phyloP scores from a whole-genome alignment of 2,888 invertebrate genomes.

The Ophioninae sp. region DNA sequence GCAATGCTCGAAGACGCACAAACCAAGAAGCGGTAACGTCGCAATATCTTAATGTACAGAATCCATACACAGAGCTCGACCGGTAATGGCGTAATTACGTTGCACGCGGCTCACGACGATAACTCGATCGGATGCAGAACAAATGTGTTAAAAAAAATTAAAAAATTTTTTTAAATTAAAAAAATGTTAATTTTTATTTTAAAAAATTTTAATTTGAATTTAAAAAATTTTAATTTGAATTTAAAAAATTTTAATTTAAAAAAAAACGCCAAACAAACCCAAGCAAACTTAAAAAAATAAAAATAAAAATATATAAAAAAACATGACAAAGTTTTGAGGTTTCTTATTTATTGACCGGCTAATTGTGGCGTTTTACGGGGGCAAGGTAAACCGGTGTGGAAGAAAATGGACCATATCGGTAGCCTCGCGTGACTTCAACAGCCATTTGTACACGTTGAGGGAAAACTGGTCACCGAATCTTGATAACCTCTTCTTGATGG shows the following conservation, averaged over 20 bases:
- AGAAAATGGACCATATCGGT: not conserved
- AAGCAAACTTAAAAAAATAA: too few relatives aligned
- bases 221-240: too few relatives aligned
- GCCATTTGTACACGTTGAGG: not conserved
- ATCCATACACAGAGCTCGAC: conserved; percentile 41
- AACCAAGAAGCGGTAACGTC: conserved; percentile 61
- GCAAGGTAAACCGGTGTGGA: conserved; percentile 42
- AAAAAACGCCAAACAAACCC: conserved; percentile 1
- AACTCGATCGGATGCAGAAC: conserved; percentile 65
- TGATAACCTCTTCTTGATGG: not conserved
- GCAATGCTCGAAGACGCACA: conserved; percentile 35
- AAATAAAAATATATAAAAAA: not conserved
- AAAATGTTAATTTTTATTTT: too few relatives aligned
- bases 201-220: too few relatives aligned
- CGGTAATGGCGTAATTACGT: conserved; percentile 67
- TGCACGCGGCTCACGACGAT: conserved; percentile 61
- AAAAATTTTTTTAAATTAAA: too few relatives aligned
- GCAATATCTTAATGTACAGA: conserved; percentile 71
- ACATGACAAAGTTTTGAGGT: conserved; percentile 29
- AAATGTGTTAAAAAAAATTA: conserved; percentile 18
- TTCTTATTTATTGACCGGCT: conserved; percentile 8
- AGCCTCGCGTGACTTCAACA: not conserved
- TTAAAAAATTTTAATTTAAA: too few relatives aligned
- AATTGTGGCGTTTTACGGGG: conserved; percentile 16
- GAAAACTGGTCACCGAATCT: not conserved